Evolutionary conservation across 1,140 invertebrate species (phyloP).

Genomic region (Dinoponera quadriceps): DNA sequence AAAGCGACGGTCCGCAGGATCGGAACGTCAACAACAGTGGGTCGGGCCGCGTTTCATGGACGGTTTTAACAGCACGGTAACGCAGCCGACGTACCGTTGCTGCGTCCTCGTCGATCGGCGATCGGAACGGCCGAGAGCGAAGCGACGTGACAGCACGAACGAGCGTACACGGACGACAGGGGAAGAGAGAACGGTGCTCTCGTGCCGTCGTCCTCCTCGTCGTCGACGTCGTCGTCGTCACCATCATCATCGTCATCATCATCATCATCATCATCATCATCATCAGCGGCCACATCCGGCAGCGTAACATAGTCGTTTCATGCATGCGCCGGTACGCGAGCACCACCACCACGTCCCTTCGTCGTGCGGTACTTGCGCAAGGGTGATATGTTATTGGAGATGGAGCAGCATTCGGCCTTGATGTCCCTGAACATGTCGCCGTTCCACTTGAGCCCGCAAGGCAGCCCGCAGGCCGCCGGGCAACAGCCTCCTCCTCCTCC

Average conservation of each 20-base stretch:
- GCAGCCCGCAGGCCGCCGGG: slow-evolving; percentile 85
- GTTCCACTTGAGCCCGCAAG: slow-evolving; percentile 90
- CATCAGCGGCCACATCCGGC: slow-evolving; percentile 9
- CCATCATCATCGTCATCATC: background rate
- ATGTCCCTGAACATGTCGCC: slow-evolving; percentile 95
- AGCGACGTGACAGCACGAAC: too few relatives aligned
- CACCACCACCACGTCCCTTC: slow-evolving; percentile 69
- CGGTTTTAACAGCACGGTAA: background rate
- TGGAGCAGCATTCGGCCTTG: slow-evolving; percentile 93
- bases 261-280: background rate
- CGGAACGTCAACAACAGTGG: background rate
- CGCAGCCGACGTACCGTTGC: too few relatives aligned
- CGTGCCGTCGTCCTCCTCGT: too few relatives aligned
- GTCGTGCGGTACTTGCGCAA: slow-evolving; percentile 80
- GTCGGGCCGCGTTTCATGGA: background rate
- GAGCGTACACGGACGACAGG: too few relatives aligned
- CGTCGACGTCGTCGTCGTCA: slow-evolving; percentile 16
- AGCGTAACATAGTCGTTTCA: slow-evolving; percentile 29
- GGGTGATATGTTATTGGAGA: slow-evolving; percentile 92
- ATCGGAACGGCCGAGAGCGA: too few relatives aligned
- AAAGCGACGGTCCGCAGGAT: background rate
- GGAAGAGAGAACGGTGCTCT: too few relatives aligned
- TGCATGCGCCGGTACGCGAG: slow-evolving; percentile 74
- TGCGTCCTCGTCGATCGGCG: too few relatives aligned
- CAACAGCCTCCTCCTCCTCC: slow-evolving; percentile 75